Percentiles rank a stretch among this genome's conserved stretches.
These are phyloP conservation scores for Apamea epomidion DNA, from an alignment of 2,888 invertebrate genomes.

Conservation along the genomic window DNA sequence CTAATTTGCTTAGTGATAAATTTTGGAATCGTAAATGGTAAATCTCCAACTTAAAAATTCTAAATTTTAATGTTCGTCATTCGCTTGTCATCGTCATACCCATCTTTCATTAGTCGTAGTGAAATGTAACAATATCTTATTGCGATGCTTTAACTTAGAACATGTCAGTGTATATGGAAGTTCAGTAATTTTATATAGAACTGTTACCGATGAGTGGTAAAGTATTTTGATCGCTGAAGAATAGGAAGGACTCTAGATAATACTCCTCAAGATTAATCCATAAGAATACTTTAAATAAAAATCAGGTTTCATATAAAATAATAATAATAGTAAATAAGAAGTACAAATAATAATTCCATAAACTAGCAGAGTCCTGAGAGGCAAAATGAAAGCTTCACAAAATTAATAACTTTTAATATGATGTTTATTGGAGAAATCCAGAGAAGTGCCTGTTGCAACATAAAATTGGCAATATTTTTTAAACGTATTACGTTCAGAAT, in stretches of 20 bases:
- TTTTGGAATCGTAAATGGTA: slow-evolving; percentile 87
- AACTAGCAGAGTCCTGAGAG: slow-evolving; percentile 84
- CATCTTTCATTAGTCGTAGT: slow-evolving; percentile 86
- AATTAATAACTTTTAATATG: slow-evolving; percentile 87
- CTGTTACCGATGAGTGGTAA: slow-evolving; percentile 82
- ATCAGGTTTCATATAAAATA: slow-evolving; percentile 80
- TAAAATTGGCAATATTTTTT: slow-evolving; percentile 90
- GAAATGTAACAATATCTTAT: slow-evolving; percentile 89
- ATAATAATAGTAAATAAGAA: slow-evolving; percentile 83
- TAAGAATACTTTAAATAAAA: slow-evolving; percentile 79
- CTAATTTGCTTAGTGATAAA: slow-evolving; percentile 90
- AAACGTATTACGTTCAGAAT: slow-evolving; percentile 85
- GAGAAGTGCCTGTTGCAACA: slow-evolving; percentile 90
- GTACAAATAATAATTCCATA: slow-evolving; percentile 83
- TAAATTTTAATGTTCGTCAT: slow-evolving; percentile 86
- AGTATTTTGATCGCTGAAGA: slow-evolving; percentile 83
- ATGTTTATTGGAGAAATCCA: slow-evolving; percentile 90
- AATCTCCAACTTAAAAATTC: slow-evolving; percentile 87
- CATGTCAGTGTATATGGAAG: slow-evolving; percentile 87
- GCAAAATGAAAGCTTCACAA: slow-evolving; percentile 87
- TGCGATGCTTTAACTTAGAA: slow-evolving; percentile 90
- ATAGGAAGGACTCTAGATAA: slow-evolving; percentile 79
- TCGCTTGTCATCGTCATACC: slow-evolving; percentile 82
- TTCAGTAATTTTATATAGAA: slow-evolving; percentile 87
- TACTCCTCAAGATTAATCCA: slow-evolving; percentile 80